Evolutionary conservation across 2,797 vertebrate genomes (phyloP).

Genomic region (Poeciliopsis presidionis): DNA sequence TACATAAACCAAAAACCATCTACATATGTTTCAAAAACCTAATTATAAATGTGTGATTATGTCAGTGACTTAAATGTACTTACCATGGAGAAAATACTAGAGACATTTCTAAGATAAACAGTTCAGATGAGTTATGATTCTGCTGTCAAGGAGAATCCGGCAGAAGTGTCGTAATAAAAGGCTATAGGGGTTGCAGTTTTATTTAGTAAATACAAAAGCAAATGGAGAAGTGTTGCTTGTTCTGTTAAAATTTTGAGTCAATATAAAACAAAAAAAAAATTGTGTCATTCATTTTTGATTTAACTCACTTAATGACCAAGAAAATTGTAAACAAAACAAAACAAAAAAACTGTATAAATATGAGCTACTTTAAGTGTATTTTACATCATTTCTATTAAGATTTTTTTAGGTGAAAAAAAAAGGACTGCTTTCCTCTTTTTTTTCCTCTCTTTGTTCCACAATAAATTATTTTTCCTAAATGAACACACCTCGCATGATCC

Average conservation of each 20-base stretch:
- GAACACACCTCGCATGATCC: slow-evolving; percentile 30
- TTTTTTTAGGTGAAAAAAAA: background rate
- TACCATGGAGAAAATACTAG: background rate
- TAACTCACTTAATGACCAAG: background rate
- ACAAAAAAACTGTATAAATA: background rate
- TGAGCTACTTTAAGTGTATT: background rate
- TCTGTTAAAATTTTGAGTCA: background rate
- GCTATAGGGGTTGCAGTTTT: background rate
- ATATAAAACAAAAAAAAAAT: background rate
- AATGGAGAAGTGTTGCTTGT: background rate
- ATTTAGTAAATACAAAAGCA: background rate
- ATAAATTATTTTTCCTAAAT: background rate
- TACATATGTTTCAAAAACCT: background rate
- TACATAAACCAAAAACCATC: background rate
- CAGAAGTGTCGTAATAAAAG: background rate
- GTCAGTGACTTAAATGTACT: background rate
- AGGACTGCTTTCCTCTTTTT: background rate
- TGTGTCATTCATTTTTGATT: background rate
- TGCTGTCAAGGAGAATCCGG: background rate
- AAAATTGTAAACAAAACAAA: background rate
- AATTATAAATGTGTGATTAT: background rate
- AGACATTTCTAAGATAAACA: background rate
- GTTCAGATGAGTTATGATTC: background rate
- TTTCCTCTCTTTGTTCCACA: background rate
- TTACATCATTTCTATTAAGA: background rate